Evolutionary conservation across 1,140 invertebrate species (phyloP).

Genomic region (Drosophila pandora): DNA sequence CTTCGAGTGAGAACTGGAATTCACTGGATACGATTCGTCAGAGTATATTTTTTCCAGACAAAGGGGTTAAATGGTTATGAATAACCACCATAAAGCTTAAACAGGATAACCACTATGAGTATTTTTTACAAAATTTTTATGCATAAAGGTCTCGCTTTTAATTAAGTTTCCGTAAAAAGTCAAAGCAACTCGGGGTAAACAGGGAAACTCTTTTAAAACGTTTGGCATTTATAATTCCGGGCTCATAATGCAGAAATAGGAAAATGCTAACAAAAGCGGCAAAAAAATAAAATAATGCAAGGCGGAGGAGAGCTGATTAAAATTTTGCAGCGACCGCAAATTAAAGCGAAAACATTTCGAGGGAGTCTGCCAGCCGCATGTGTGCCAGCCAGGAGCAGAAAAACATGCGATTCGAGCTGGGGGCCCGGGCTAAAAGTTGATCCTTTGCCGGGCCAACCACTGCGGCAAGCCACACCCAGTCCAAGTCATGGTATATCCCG

Average conservation of each 20-base stretch:
- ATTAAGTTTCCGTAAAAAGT: background rate
- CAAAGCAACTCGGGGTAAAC: background rate
- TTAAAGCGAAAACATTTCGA: conserved; percentile 74
- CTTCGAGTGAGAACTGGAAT: background rate
- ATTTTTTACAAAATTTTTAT: too few relatives aligned
- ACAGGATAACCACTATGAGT: too few relatives aligned
- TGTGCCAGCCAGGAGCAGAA: conserved; percentile 32
- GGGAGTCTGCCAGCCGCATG: conserved; percentile 45
- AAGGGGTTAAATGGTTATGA: too few relatives aligned
- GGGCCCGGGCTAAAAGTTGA: conserved; percentile 58
- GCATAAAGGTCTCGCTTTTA: too few relatives aligned
- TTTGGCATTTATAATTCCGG: conserved; percentile 38
- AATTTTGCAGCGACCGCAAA: conserved; percentile 73
- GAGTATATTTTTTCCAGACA: background rate
- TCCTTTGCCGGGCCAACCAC: conserved; percentile 39
- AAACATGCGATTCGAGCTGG: conserved; percentile 51
- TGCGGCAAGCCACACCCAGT: conserved; percentile 16
- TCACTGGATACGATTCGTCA: background rate
- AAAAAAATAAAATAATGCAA: conserved; percentile 19
- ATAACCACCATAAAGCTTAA: too few relatives aligned
- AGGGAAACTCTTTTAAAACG: conserved; percentile 20
- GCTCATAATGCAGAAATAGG: conserved; percentile 43
- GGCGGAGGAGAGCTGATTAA: conserved; percentile 61
- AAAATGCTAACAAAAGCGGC: conserved; percentile 1
- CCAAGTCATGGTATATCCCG: conserved; percentile 3